Evolutionary conservation across 2,888 invertebrate genomes (phyloP).

Genomic region (Drosophila maculinotata): DNA sequence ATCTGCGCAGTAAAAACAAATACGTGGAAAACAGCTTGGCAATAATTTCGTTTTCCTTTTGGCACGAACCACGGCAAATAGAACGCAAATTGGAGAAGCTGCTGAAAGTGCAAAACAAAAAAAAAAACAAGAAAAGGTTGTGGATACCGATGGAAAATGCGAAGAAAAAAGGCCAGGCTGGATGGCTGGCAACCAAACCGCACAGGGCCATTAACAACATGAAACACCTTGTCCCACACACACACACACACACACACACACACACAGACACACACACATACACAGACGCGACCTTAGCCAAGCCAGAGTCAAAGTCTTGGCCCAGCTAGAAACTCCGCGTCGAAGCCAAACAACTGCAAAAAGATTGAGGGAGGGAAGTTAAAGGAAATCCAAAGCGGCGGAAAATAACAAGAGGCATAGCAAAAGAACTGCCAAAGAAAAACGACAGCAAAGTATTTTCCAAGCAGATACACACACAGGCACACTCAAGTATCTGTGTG

Average conservation of each 20-base stretch:
- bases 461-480: slow-evolving; percentile 18
- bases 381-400: slow-evolving; percentile 61
- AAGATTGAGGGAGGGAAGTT: not conserved
- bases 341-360: slow-evolving; percentile 64
- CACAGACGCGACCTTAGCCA: slow-evolving; percentile 69
- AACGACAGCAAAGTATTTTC: slow-evolving; percentile 60
- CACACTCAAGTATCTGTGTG: slow-evolving; percentile 22
- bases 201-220: slow-evolving; percentile 66
- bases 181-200: slow-evolving; percentile 36
- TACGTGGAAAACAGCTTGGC: slow-evolving; percentile 24
- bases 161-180: slow-evolving; percentile 9
- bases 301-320: slow-evolving; percentile 49
- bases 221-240: slow-evolving; percentile 68
- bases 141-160: slow-evolving; percentile 22
- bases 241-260: slow-evolving; percentile 21
- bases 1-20: slow-evolving; percentile 63
- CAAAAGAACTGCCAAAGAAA: slow-evolving; percentile 51
- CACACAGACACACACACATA: slow-evolving; percentile 21
- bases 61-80: slow-evolving; percentile 18
- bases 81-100: slow-evolving; percentile 30
- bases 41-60: slow-evolving; percentile 44
- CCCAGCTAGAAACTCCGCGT: slow-evolving; percentile 27
- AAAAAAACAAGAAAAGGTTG: not conserved
- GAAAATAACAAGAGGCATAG: slow-evolving; percentile 57
- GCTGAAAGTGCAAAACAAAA: slow-evolving; percentile 3